A percentile compares a stretch with the other conserved stretches of the same genome.
Conservation (phyloP, 1,140 invertebrate genomes). For the Hyposmocoma kahamanoa region DNA sequence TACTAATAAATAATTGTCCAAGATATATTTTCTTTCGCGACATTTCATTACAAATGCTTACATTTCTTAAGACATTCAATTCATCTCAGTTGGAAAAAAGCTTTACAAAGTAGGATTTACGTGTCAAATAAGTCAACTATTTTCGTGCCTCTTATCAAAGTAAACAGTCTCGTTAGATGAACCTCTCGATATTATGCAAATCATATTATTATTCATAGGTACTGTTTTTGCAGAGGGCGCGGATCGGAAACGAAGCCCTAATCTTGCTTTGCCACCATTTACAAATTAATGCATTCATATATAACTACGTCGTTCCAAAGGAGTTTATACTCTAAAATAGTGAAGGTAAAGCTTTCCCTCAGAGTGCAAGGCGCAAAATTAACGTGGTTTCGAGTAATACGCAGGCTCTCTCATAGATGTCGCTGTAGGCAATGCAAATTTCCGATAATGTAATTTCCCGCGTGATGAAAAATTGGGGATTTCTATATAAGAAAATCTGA, state of each 20-base stretch:
- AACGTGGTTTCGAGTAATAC: slow-evolving; percentile 26
- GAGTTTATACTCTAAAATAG: slow-evolving; percentile 17
- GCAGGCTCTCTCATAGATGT: slow-evolving; percentile 54
- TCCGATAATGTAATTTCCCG: slow-evolving; percentile 58
- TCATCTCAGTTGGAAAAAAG: too few relatives aligned
- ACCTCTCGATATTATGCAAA: slow-evolving; percentile 60
- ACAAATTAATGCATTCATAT: slow-evolving; percentile 29
- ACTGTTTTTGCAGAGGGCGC: slow-evolving; percentile 64
- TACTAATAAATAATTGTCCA: too few relatives aligned
- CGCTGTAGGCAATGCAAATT: slow-evolving; percentile 65
- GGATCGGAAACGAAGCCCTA: slow-evolving; percentile 39
- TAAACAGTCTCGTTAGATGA: slow-evolving; percentile 51
- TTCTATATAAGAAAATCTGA: slow-evolving; percentile 38
- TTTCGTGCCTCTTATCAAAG: slow-evolving; percentile 46
- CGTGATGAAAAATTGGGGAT: slow-evolving; percentile 64
- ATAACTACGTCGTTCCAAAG: slow-evolving; percentile 8
- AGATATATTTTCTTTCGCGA: too few relatives aligned
- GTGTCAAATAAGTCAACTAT: slow-evolving; percentile 32
- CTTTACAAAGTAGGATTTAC: too few relatives aligned
- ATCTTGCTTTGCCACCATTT: slow-evolving; percentile 40
- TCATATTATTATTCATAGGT: slow-evolving; percentile 62
- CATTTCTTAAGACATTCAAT: too few relatives aligned
- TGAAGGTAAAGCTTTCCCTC: neutral
- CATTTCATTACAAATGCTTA: too few relatives aligned
- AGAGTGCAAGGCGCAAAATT: slow-evolving; percentile 3